These are phyloP conservation scores for Kryptolebias ocellatus DNA, from an alignment of 2,797 vertebrate species.

Conservation along the genomic window DNA sequence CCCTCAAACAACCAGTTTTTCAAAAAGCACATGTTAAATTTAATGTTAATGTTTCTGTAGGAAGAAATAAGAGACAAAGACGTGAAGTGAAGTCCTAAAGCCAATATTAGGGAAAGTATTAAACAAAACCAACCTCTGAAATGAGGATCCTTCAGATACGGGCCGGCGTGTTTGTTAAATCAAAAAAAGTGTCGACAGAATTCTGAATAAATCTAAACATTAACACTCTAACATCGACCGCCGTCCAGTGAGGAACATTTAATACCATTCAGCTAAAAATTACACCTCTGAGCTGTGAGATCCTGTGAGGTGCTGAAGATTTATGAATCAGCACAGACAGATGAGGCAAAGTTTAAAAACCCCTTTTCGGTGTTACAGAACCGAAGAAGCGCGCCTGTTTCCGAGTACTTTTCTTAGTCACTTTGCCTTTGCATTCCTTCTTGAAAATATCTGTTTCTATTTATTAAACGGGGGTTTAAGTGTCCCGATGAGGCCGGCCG, in stretches of 20 bases:
- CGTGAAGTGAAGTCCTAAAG: too few relatives aligned
- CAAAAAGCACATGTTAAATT: slow-evolving; percentile 2
- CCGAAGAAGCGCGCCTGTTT: background rate
- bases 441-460: background rate
- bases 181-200: slow-evolving; percentile 31
- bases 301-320: slow-evolving; percentile 17
- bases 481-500: background rate
- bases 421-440: background rate
- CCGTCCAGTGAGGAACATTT: slow-evolving; percentile 7
- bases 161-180: slow-evolving; percentile 1
- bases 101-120: too few relatives aligned
- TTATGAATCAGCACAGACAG: slow-evolving; percentile 29
- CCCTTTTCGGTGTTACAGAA: slow-evolving; percentile 2
- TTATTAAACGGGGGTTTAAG: background rate
- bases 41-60: too few relatives aligned
- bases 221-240: slow-evolving; percentile 9
- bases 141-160: too few relatives aligned
- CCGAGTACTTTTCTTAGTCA: background rate
- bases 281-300: slow-evolving; percentile 50
- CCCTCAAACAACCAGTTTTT: slow-evolving; percentile 63
- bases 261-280: slow-evolving; percentile 27
- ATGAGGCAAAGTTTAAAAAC: slow-evolving; percentile 18
- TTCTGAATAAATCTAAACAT: slow-evolving; percentile 3
- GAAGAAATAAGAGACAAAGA: too few relatives aligned
- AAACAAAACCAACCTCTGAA: too few relatives aligned